phyloP scores from a whole-genome alignment of 2,113 vertebrate species.

The Parus major region DNA sequence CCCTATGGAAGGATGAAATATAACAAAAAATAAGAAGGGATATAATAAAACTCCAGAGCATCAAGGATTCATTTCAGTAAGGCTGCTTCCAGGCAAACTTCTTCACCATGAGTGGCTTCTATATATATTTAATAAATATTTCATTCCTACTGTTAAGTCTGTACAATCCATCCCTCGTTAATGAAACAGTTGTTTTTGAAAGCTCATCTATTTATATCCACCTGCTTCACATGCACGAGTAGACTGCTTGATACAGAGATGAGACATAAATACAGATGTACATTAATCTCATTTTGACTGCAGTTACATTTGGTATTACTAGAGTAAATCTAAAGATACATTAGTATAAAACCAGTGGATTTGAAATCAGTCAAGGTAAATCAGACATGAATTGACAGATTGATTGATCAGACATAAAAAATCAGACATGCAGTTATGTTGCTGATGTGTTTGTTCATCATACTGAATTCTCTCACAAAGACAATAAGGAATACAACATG shows the following conservation, averaged over 20 bases:
- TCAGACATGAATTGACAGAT: neutral
- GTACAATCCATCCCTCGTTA: conserved; percentile 17
- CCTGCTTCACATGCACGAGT: neutral
- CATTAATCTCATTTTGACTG: neutral
- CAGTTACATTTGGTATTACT: neutral
- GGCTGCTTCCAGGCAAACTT: neutral
- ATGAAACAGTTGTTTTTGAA: conserved; percentile 50
- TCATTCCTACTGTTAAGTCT: neutral
- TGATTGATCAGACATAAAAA: neutral
- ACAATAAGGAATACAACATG: neutral
- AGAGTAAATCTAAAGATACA: neutral
- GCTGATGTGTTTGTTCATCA: neutral
- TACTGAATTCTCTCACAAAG: neutral
- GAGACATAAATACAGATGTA: conserved; percentile 27
- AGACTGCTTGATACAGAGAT: neutral
- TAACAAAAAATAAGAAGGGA: neutral
- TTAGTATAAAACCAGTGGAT: neutral
- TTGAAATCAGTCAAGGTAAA: neutral
- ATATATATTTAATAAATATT: conserved; percentile 37
- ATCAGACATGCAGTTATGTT: neutral
- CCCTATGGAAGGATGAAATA: neutral
- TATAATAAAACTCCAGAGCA: neutral
- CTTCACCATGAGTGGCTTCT: neutral
- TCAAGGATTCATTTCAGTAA: neutral
- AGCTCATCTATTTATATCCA: conserved; percentile 46